Conservation (phyloP, 2,888 invertebrate genomes). For the Monopis laevigella region DNA sequence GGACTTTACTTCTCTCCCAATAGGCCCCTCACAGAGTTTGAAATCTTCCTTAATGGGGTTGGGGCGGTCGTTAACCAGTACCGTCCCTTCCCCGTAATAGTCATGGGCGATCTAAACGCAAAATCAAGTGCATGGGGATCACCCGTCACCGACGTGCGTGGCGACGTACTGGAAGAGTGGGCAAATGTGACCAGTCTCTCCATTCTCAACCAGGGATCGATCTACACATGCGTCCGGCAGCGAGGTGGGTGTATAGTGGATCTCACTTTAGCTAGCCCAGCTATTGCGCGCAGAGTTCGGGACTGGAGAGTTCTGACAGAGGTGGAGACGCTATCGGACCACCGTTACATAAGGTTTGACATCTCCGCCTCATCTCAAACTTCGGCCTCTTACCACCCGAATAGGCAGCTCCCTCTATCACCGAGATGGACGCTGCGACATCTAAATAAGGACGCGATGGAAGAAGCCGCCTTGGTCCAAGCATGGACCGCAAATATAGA, state of each 20-base stretch:
- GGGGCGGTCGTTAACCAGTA: constrained; percentile 9
- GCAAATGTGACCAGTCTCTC: constrained; percentile 12
- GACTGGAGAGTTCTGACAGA: constrained; percentile 16
- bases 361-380: not conserved
- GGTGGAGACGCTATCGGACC: constrained; percentile 19
- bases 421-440: constrained; percentile 16
- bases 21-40: constrained; percentile 18
- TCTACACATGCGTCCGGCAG: constrained; percentile 19
- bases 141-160: constrained; percentile 16
- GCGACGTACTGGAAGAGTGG: constrained; percentile 18
- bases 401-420: too few relatives aligned
- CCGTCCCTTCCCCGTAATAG: constrained; percentile 2
- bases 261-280: constrained; percentile 15
- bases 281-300: constrained; percentile 12
- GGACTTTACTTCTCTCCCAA: constrained; percentile 22
- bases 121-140: constrained; percentile 11
- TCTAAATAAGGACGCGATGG: constrained; percentile 11
- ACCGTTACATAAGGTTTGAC: constrained; percentile 10
- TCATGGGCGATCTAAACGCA: constrained; percentile 19
- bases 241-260: constrained; percentile 21
- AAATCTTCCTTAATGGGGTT: constrained; percentile 15
- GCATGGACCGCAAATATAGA: not conserved
- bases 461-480: constrained; percentile 17
- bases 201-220: constrained; percentile 16
- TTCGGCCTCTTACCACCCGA: not conserved